Evolutionary conservation across 1,140 invertebrate genomes (phyloP), one percentile per base, ranked within the genome.

Genomic region (Drosophila guanche): DNA sequence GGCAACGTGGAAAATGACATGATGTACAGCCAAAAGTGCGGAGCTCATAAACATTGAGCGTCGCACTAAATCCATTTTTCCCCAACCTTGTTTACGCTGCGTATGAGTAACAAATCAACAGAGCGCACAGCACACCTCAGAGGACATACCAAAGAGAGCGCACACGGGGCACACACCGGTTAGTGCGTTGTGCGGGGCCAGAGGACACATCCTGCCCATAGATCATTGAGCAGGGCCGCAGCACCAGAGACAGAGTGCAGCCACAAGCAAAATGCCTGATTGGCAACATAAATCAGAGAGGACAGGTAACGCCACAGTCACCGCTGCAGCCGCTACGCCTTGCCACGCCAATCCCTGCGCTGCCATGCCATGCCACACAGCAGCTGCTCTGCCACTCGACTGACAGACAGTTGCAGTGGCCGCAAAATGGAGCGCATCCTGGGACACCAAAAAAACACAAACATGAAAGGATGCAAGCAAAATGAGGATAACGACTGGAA

Each of bases 281-380:
- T 85, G 81, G 81, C 77, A 70, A 77, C 83, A 88, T 85, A 85
- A 85, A 85, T 86, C 81, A 88, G 61, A 62, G 59, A 51, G 67
- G 43, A 62, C 68, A 68, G 56, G 53, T 60, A 71, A 51, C 29
- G 59, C 54, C 46, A 37, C 70, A 73, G 62, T 63, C 50, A 25
- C 51, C 68, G 63, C 51, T 43, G 47, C 51, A 48, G 48, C 66
- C 68, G 63, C 62, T 42, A 33, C 33, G 61, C 48, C 25, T 14
- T 8, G 23, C 25, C 12, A 50, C 25, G 25, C 62, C 43, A 16
- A 6, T 8, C 33, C 6, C 45, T 45, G 22, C 59, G 40, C 10
- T 10, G 33, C 33, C 33, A 37, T 45, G 22, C 59, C 51, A 37
- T 10, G 33, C 33, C 33, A 37, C 33, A 37, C 33, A 4, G 10